Evolutionary conservation across 2,888 invertebrate species (phyloP).

Genomic region (Dioctria rufipes): DNA sequence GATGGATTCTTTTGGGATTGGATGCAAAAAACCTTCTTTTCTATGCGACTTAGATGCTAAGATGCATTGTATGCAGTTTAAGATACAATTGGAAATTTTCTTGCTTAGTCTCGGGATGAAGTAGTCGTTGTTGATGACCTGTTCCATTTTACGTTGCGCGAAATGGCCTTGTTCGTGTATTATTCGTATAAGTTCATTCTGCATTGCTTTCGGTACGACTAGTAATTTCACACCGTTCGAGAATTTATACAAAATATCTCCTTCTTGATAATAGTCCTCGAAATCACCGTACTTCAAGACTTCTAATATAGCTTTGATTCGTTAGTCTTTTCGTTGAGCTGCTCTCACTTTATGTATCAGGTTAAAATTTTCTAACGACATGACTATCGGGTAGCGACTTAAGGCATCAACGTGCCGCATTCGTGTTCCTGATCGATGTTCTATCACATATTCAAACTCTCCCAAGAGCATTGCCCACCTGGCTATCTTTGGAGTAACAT

Average conservation of each 20-base stretch:
- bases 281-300: no score
- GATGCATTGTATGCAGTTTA: constrained; percentile 18
- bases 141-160: no score
- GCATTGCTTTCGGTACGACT: constrained; percentile 1
- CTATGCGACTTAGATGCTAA: constrained; percentile 62
- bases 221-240: neutral
- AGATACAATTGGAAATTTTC: no score
- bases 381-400: no score
- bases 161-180: constrained; percentile 3
- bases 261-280: neutral
- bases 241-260: neutral
- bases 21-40: constrained; percentile 59
- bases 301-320: neutral
- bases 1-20: constrained; percentile 60
- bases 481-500: no score
- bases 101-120: no score
- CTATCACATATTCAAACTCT: no score
- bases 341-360: neutral
- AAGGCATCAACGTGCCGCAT: no score
- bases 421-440: no score
- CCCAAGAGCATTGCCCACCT: no score
- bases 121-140: no score
- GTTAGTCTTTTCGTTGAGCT: constrained; percentile 56
- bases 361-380: no score
- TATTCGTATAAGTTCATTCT: neutral